Percentiles rank a stretch among this genome's conserved stretches.
Evolutionary conservation across 1,140 invertebrate genomes (phyloP).

Genomic region (Hyphantria cunea): DNA sequence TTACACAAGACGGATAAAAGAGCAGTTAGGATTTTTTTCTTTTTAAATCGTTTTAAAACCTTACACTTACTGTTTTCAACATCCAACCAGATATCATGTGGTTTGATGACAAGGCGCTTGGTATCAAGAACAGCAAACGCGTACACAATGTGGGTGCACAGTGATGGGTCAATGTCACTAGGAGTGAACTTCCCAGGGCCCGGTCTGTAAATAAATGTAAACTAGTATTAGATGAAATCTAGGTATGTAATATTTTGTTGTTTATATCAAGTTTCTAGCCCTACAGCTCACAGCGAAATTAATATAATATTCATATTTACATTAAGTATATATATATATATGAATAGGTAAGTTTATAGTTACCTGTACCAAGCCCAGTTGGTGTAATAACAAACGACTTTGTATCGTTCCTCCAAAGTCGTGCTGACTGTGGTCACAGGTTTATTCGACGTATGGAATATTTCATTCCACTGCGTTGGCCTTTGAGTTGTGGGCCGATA

Average conservation of each 20-base stretch:
- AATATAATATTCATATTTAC: too few species aligned
- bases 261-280: too few species aligned
- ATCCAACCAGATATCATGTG: conserved; percentile 94
- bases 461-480: conserved; percentile 23
- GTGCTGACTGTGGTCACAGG: conserved; percentile 33
- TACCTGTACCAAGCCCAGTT: conserved; percentile 95
- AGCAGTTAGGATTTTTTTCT: too few species aligned
- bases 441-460: conserved; percentile 34
- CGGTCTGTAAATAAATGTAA: conserved; percentile 71
- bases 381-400: conserved; percentile 95
- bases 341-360: conserved; percentile 7
- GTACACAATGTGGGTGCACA: conserved; percentile 96
- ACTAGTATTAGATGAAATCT: too few species aligned
- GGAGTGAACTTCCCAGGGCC: conserved; percentile 91
- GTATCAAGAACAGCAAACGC: conserved; percentile 94
- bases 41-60: too few species aligned
- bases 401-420: conserved; percentile 74
- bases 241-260: too few species aligned
- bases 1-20: too few species aligned
- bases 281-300: too few species aligned
- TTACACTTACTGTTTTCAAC: conserved; percentile 89
- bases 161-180: conserved; percentile 90
- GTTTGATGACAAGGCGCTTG: conserved; percentile 88
- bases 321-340: too few species aligned
- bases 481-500: background rate